Evolutionary conservation across 2,888 invertebrate species (phyloP).

Genomic region (Seladonia tumulorum): DNA sequence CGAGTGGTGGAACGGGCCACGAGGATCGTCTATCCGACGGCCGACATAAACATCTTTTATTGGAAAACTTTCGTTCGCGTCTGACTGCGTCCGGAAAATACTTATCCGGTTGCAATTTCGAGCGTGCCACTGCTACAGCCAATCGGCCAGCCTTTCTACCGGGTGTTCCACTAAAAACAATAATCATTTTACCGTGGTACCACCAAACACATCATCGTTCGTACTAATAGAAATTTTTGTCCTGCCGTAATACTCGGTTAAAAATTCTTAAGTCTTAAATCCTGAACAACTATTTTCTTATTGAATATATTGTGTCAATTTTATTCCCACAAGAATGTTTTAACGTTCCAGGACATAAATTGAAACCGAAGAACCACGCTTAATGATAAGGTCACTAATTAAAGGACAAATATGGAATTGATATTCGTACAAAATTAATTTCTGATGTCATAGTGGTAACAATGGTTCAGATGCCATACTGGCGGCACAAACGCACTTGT

Average conservation of each 20-base stretch:
- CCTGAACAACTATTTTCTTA: background rate
- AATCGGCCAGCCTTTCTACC: conserved; percentile 27
- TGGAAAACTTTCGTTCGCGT: conserved; percentile 62
- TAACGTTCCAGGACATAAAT: too few species aligned
- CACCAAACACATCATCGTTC: background rate
- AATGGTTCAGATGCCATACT: background rate
- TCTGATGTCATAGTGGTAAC: background rate
- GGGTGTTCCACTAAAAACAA: background rate
- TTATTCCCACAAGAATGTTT: too few species aligned
- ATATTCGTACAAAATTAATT: background rate
- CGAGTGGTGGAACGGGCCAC: background rate
- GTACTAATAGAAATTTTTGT: background rate
- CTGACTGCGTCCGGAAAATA: conserved; percentile 30
- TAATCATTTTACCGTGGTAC: background rate
- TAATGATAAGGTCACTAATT: background rate
- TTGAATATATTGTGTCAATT: too few species aligned
- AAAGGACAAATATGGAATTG: background rate
- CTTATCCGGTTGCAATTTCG: conserved; percentile 55
- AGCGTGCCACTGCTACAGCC: conserved; percentile 13
- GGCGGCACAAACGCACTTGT: background rate
- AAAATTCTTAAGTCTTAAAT: background rate
- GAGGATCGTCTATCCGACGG: conserved; percentile 21
- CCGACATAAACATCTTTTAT: conserved; percentile 65
- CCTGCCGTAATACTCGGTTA: background rate
- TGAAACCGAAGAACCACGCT: too few species aligned